Evolutionary conservation across 2,888 invertebrate species (phyloP), one percentile per base, ranked within the genome.

Genomic region (Cheilosia grossa): DNA sequence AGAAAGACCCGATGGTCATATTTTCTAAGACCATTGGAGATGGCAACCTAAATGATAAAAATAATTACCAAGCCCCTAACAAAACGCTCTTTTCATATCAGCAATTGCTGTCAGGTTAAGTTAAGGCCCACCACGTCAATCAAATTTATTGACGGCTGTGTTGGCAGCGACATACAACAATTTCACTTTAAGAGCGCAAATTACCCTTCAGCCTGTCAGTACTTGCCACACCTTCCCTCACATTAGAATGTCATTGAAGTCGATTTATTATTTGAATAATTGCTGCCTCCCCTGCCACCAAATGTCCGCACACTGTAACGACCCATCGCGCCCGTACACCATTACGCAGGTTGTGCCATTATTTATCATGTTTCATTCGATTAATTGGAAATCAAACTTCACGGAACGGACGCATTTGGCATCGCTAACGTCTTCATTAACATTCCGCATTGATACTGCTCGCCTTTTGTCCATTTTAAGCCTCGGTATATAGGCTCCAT

Each of bases 381-480:
- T 85, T 85, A 85, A 85, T 85, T 85, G 85, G 85, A 85, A 85
- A 85, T 85, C 85, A 85, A 85, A 85, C 66, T 72, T 77, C 81
- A 85, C 81, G 72, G 81, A 81, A 61, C 72, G 72, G 42, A 85
- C 81, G 81, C 72, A 85, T 85, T 81, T 77, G 85, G 75, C 75
- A 81, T 85, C 72, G 75, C 85, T 77, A 85, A 85, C 85, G 85
- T 85, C 85, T 85, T 85, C 77, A 85, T 85, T 85, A 85, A 85
- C 75, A 85, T 85, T 85, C 85, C 81, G 70, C 81, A 81, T 85
- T 70, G 85, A 85, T 85, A 85, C 80, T 83, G 83, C 66, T 83
- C 83, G 83, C 83, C 83, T 74, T 83, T 80, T 83, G 74, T 70
- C 80, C 80, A 70, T 80, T 80, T 83, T 61, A 64, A 74, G 80